Percentiles rank a stretch among this genome's conserved stretches.
phyloP scores from a whole-genome alignment of 2,888 invertebrate genomes.

The Stomorhina lunata region DNA sequence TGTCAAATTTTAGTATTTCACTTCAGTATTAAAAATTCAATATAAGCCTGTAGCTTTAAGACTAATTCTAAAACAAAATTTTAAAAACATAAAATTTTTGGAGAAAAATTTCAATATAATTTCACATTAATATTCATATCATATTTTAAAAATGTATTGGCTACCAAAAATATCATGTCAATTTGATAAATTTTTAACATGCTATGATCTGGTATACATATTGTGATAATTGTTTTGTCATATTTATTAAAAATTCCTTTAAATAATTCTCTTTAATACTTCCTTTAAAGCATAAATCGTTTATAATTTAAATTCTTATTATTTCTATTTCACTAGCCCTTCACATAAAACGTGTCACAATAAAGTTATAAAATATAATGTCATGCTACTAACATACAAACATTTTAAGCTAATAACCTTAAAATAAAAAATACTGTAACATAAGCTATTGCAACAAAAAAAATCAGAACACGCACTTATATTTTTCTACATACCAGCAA shows the following conservation, averaged over 20 bases:
- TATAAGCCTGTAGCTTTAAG: no score
- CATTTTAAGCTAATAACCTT: slow-evolving; percentile 62
- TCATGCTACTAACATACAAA: slow-evolving; percentile 55
- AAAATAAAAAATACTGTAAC: slow-evolving; percentile 26
- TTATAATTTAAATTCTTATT: neutral
- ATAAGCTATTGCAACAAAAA: neutral
- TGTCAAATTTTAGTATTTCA: neutral
- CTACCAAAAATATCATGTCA: no score
- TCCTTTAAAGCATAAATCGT: slow-evolving; percentile 29
- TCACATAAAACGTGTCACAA: slow-evolving; percentile 55
- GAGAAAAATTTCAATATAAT: no score
- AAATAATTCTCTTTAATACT: slow-evolving; percentile 34
- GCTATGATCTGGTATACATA: neutral
- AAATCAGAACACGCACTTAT: slow-evolving; percentile 51
- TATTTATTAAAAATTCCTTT: neutral
- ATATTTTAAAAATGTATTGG: no score
- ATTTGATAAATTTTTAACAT: neutral
- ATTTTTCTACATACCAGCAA: slow-evolving; percentile 56
- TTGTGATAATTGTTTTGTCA: neutral
- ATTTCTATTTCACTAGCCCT: neutral
- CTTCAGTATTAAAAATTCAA: neutral
- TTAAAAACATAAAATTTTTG: no score
- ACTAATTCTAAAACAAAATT: no score
- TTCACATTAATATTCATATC: no score
- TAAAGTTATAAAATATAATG: slow-evolving; percentile 62